phyloP scores from a whole-genome alignment of 2,888 invertebrate genomes.

The Dasypolia templi region DNA sequence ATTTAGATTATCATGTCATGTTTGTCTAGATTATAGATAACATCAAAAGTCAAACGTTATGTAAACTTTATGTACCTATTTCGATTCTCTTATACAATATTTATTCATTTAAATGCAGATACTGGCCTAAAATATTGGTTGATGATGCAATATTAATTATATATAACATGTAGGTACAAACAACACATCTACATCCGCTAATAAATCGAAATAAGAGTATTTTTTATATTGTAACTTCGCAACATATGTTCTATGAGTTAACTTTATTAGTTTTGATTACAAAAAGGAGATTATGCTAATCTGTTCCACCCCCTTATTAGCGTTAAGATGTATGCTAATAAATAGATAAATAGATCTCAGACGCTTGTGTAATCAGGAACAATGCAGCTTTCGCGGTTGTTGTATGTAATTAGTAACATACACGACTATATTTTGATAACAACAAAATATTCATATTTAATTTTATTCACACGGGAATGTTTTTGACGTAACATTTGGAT shows the following conservation, averaged over 20 bases:
- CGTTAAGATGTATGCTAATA: not conserved
- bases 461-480: constrained; percentile 12
- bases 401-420: constrained; percentile 21
- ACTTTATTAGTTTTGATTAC: not conserved
- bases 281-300: not conserved
- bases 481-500: constrained; percentile 11
- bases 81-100: constrained; percentile 29
- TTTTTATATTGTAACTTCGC: not conserved
- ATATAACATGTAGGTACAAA: not conserved
- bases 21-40: constrained; percentile 37
- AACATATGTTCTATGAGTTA: constrained; percentile 1
- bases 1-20: constrained; percentile 34
- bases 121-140: constrained; percentile 37
- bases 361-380: not conserved
- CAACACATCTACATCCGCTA: constrained; percentile 5
- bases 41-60: constrained; percentile 45
- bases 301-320: not conserved
- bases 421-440: constrained; percentile 15
- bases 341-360: not conserved
- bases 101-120: constrained; percentile 48
- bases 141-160: constrained; percentile 36
- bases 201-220: constrained; percentile 4
- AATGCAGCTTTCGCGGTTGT: not conserved
- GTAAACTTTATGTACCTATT: constrained; percentile 38
- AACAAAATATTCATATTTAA: constrained; percentile 9